Base-by-base conservation (phyloP, 2,888 invertebrate genomes). In the Netelia melanura region DNA sequence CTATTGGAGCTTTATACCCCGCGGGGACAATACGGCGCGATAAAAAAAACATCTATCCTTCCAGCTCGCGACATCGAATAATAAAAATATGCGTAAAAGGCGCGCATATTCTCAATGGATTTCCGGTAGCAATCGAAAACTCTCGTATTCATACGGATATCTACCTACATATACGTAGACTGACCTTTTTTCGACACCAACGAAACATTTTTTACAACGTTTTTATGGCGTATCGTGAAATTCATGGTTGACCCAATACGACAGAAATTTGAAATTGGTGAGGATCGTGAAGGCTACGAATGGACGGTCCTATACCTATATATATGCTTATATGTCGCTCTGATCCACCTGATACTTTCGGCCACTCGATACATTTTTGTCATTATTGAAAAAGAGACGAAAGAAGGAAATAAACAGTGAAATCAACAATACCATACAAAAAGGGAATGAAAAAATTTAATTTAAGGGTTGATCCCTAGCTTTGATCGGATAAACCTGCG, bases 181-280 rank as follows among this genome's bases (percentile, higher is more conserved):
- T 14, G 9, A 48, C 11, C 10, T 48, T 48, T 48, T 48, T 48
- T 11, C 48, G 14, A 11, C 11, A 14, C 48, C 10, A 2, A 0
- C 14, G 11, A 48, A 48, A 48, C 38, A 44, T 52, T 70, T 62
- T 75, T 75, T 54, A 75, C 54, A 70, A 54, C 54, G n/a, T 64
- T 52, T 74, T 62, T 75, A 62, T 52, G 25, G 25, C 54, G 17
- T 14, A 23, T 65, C 65, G 75, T 75, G 52, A 30, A 54, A 62
- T 62, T 64, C 64, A 25, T 30, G 64, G 23, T 52, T 17, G 64
- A 64, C 5, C 11, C 30, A 70, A 30, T 54, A 30, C 23, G 52
- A 17, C 25, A 52, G 54, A 54, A n/a, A 54, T 54, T 21, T 11
- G 25, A 17, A 54, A 70, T 30, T 25, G 54, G n/a, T 38, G 70